These are phyloP conservation scores for Vultur gryphus DNA, from an alignment of 2,797 vertebrate species.

Conservation along the genomic window DNA sequence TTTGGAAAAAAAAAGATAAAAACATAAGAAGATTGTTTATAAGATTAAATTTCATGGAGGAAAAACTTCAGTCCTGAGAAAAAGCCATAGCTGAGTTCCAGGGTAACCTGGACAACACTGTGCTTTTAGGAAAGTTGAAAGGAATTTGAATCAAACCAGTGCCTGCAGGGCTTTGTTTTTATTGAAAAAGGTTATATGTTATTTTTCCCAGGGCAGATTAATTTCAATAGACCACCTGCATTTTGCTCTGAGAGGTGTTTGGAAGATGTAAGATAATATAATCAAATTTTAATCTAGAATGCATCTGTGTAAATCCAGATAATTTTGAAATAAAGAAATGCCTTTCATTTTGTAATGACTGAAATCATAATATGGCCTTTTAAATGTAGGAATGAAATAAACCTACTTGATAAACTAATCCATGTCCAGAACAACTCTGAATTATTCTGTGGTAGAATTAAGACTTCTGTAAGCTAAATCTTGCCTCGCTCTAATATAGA, in stretches of 20 bases:
- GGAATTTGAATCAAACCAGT: background rate
- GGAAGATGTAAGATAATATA: background rate
- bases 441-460: background rate
- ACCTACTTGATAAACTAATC: background rate
- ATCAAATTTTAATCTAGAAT: background rate
- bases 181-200: background rate
- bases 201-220: background rate
- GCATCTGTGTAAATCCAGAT: background rate
- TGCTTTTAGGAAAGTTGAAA: background rate
- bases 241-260: background rate
- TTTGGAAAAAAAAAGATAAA: fast-evolving
- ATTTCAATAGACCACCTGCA: background rate
- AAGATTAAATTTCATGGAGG: background rate
- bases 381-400: background rate
- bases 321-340: background rate
- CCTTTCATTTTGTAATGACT: background rate
- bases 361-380: background rate
- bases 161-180: background rate
- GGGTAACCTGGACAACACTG: background rate
- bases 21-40: background rate
- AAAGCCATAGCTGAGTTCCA: background rate
- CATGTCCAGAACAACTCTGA: background rate
- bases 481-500: background rate
- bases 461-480: background rate
- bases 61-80: background rate